phyloP scores from a whole-genome alignment of 2,888 invertebrate genomes.

The Nomada ruficornis region DNA sequence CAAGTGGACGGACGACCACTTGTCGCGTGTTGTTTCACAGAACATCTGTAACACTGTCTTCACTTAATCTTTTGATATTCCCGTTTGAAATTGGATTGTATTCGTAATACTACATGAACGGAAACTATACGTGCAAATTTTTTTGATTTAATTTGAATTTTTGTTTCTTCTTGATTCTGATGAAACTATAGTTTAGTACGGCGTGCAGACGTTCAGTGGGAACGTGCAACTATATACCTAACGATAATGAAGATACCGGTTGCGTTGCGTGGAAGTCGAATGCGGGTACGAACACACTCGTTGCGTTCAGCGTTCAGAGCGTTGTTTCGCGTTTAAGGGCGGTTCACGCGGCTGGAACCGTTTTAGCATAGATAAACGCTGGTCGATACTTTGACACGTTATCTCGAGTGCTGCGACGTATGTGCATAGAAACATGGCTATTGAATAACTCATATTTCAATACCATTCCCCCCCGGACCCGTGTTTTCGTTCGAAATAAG shows the following conservation, averaged over 20 bases:
- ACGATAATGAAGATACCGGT: slow-evolving; percentile 40
- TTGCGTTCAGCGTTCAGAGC: slow-evolving; percentile 6
- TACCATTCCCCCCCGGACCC: not conserved
- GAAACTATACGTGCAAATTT: not conserved
- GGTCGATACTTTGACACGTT: slow-evolving; percentile 14
- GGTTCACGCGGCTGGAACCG: slow-evolving; percentile 20
- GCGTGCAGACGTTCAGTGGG: slow-evolving; percentile 9
- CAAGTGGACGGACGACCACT: slow-evolving; percentile 27
- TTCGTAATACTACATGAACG: not conserved
- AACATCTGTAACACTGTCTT: not conserved
- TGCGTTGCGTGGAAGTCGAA: slow-evolving; percentile 15
- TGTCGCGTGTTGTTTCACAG: slow-evolving; percentile 32
- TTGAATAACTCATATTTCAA: slow-evolving; percentile 3
- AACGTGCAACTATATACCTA: slow-evolving; percentile 30
- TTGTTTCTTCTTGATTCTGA: not conserved
- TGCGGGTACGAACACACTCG: slow-evolving; percentile 40
- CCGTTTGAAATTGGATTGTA: not conserved
- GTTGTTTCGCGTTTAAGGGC: slow-evolving; percentile 26
- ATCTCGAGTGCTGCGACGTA: not conserved
- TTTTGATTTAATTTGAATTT: not conserved
- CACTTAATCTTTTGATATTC: not conserved
- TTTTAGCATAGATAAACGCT: slow-evolving; percentile 38
- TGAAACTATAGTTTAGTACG: not conserved
- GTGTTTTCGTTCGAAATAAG: too few relatives aligned
- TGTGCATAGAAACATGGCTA: not conserved